phyloP scores from a whole-genome alignment of 2,113 vertebrate species.

The Cettia cetti region DNA sequence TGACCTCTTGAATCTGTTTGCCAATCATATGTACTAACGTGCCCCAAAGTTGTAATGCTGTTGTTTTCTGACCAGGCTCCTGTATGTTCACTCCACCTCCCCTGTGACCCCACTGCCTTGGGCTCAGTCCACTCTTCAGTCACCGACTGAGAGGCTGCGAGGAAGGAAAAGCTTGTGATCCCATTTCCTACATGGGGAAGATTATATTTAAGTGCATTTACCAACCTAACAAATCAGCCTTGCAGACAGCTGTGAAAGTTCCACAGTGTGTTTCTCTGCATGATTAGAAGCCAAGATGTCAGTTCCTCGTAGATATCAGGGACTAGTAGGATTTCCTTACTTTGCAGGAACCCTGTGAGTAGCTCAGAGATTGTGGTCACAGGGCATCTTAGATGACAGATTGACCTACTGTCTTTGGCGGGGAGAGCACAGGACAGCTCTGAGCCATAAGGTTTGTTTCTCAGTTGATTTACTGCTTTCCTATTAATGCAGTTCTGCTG shows the following conservation, averaged over 20 bases:
- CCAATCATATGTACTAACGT: too few species aligned
- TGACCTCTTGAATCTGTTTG: neutral
- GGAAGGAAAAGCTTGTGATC: neutral
- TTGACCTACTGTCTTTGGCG: neutral
- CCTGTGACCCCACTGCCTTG: neutral
- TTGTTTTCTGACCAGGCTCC: neutral
- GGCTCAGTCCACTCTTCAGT: neutral
- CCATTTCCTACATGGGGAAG: neutral
- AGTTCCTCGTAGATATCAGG: neutral
- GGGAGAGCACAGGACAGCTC: neutral
- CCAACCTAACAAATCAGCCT: neutral
- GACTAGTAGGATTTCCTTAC: neutral
- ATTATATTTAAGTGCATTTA: neutral
- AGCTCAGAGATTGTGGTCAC: neutral
- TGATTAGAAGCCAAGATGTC: neutral
- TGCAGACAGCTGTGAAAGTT: neutral
- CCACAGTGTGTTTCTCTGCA: neutral
- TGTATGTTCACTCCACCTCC: neutral
- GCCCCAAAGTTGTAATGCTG: neutral
- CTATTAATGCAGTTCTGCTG: neutral
- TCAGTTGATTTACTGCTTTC: neutral
- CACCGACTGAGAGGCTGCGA: neutral
- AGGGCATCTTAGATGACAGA: neutral
- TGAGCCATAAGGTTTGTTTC: neutral
- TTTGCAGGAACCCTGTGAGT: neutral